Conservation (phyloP, 2,113 vertebrate genomes). For the Nothoprocta pentlandii region DNA sequence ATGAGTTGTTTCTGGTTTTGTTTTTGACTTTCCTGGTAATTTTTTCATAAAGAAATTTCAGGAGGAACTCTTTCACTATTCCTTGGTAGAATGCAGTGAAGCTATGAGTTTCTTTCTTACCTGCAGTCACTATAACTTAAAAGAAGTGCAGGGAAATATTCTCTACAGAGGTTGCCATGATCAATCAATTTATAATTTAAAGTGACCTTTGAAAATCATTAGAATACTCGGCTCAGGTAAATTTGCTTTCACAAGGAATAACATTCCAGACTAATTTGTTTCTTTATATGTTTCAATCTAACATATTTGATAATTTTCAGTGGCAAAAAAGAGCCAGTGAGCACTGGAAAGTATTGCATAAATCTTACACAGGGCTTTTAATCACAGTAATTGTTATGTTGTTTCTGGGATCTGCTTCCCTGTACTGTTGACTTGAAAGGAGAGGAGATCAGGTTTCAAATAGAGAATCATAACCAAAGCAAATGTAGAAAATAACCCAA, state of each 20-base stretch:
- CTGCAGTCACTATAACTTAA: background rate
- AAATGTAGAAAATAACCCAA: background rate
- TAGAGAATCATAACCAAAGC: background rate
- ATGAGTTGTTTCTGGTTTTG: background rate
- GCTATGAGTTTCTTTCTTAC: background rate
- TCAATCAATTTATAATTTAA: background rate
- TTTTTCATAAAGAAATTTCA: background rate
- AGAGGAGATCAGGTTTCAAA: background rate
- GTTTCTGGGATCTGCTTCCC: conserved; percentile 28
- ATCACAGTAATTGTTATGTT: background rate
- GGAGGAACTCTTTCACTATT: background rate
- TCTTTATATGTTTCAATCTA: background rate
- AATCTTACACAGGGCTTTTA: background rate
- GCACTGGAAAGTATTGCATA: background rate
- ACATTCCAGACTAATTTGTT: background rate
- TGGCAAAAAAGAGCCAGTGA: background rate
- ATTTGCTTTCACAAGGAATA: background rate
- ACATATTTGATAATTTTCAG: background rate
- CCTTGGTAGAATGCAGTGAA: background rate
- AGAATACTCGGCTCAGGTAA: background rate
- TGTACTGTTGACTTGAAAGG: background rate
- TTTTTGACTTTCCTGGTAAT: background rate
- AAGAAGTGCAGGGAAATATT: background rate
- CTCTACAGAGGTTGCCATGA: background rate
- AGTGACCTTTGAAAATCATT: background rate